phyloP scores from a whole-genome alignment of 2,888 invertebrate species.

The Phengaris arion region DNA sequence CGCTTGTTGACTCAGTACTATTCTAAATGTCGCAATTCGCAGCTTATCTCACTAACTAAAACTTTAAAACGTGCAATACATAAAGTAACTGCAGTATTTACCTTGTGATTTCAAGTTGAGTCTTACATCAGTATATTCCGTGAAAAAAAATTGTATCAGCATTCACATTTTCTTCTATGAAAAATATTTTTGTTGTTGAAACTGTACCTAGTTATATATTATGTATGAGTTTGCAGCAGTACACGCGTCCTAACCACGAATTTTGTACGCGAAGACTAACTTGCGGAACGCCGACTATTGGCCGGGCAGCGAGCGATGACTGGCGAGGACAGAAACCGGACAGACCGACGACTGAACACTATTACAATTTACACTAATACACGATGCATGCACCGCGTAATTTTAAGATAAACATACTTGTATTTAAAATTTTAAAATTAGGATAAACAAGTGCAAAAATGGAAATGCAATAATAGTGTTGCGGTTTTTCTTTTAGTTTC shows the following conservation, averaged over 20 bases:
- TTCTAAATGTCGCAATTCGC: neutral
- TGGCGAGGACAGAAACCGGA: conserved; percentile 5
- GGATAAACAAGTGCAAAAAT: neutral
- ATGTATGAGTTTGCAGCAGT: neutral
- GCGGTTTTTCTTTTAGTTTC: no score
- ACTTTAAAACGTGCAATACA: neutral
- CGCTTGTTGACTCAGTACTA: conserved; percentile 1
- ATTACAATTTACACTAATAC: neutral
- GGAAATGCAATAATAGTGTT: no score
- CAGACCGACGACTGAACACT: conserved; percentile 8
- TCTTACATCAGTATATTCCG: neutral
- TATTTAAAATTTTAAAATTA: neutral
- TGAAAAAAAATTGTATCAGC: neutral
- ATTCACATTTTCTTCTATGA: conserved; percentile 22
- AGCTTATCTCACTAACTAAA: neutral
- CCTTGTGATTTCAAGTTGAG: neutral
- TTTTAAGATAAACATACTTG: conserved; percentile 15
- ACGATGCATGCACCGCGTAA: neutral
- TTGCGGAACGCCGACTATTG: conserved; percentile 14
- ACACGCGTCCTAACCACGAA: conserved; percentile 24
- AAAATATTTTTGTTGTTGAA: neutral
- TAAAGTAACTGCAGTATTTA: neutral
- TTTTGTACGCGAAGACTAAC: conserved; percentile 30
- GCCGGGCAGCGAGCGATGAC: neutral
- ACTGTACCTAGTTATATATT: neutral